Evolutionary conservation across 2,888 invertebrate genomes (phyloP).

Genomic region (Diloba caeruleocephala): DNA sequence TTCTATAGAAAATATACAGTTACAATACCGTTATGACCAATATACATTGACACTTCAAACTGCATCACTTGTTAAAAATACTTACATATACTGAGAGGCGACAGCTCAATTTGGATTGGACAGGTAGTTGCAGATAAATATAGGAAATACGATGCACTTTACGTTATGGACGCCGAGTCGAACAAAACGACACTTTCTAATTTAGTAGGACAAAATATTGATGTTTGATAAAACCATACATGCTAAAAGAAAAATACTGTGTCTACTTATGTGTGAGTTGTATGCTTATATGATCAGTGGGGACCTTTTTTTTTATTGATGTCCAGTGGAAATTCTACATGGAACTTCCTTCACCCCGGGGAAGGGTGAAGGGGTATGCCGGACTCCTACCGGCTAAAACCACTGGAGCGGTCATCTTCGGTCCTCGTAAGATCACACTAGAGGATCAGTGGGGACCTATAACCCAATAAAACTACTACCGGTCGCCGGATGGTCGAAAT

Average conservation of each 20-base stretch:
- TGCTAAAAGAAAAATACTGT: background rate
- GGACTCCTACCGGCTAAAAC: too few species aligned
- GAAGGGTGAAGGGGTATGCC: too few species aligned
- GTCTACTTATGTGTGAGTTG: background rate
- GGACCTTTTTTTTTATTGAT: too few species aligned
- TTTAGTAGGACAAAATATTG: conserved; percentile 31
- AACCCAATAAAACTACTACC: too few species aligned
- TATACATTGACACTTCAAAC: conserved; percentile 7
- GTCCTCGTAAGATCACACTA: too few species aligned
- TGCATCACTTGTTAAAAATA: conserved; percentile 28
- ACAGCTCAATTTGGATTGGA: conserved; percentile 21
- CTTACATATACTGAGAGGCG: background rate
- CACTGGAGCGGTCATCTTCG: too few species aligned
- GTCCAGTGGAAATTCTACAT: too few species aligned
- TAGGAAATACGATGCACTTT: conserved; percentile 39
- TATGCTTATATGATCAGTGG: too few species aligned
- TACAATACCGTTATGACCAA: conserved; percentile 24
- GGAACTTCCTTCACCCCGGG: too few species aligned
- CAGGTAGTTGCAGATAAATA: conserved; percentile 1
- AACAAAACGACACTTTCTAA: conserved; percentile 48
- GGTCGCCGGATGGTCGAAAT: too few species aligned
- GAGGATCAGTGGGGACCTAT: too few species aligned
- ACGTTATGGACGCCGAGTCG: conserved; percentile 36
- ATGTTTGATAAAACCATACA: conserved; percentile 23
- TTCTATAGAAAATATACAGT: conserved; percentile 54